Conservation (phyloP, 1,140 invertebrate genomes). For the Drosophila kepulauana region DNA sequence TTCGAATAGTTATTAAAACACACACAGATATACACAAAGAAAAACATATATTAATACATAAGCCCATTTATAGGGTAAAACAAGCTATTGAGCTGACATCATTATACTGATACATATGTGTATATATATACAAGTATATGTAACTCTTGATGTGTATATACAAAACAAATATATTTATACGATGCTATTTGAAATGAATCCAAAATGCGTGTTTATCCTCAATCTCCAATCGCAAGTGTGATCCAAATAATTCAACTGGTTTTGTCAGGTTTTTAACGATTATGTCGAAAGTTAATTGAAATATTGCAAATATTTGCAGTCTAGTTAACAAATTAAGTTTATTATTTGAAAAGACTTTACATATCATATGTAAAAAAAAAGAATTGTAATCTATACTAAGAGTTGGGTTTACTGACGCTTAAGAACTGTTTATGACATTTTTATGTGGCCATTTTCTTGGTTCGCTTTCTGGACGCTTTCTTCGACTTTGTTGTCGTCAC, state of each 20-base stretch:
- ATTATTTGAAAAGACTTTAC: slow-evolving; percentile 6
- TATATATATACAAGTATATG: slow-evolving; percentile 33
- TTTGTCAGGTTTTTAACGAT: too few species aligned
- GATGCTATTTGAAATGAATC: slow-evolving; percentile 38
- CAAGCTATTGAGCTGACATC: slow-evolving; percentile 30
- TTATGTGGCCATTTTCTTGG: slow-evolving; percentile 65
- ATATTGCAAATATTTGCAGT: background rate
- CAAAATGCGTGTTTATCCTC: background rate
- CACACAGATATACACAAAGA: slow-evolving; percentile 31
- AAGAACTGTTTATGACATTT: background rate
- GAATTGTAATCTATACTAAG: slow-evolving; percentile 14
- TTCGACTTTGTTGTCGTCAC: background rate
- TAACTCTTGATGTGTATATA: slow-evolving; percentile 17
- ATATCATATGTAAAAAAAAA: slow-evolving; percentile 11
- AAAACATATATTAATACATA: slow-evolving; percentile 34
- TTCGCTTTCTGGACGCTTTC: slow-evolving; percentile 57
- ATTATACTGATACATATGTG: slow-evolving; percentile 20
- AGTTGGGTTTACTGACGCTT: background rate
- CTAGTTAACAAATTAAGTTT: background rate
- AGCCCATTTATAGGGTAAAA: slow-evolving; percentile 17
- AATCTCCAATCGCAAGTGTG: too few species aligned
- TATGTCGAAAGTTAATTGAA: too few species aligned
- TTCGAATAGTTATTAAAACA: slow-evolving; percentile 27
- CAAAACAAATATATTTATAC: slow-evolving; percentile 70
- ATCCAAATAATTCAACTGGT: too few species aligned